These are phyloP conservation scores for Andrena bicolor DNA, from an alignment of 2,888 invertebrate genomes.

Conservation along the genomic window DNA sequence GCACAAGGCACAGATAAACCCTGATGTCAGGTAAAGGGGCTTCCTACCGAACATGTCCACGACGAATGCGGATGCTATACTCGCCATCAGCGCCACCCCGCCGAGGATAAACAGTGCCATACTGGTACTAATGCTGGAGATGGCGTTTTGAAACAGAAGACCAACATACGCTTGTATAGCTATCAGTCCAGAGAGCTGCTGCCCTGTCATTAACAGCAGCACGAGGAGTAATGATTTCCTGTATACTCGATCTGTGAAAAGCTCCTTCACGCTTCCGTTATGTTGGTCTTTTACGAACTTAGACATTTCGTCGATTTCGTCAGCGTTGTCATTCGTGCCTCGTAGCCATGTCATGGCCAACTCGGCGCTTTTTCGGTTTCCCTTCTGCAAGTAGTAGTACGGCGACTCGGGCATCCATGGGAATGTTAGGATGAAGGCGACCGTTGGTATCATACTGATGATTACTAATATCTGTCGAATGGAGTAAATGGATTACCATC, in stretches of 20 bases:
- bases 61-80: not conserved
- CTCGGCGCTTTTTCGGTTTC: constrained; percentile 9
- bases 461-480: constrained; percentile 33
- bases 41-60: constrained; percentile 62
- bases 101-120: constrained; percentile 37
- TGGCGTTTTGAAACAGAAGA: constrained; percentile 6
- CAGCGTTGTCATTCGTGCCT: not conserved
- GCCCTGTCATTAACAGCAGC: constrained; percentile 43
- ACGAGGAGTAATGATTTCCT: constrained; percentile 42
- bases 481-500: too few species aligned
- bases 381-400: constrained; percentile 55
- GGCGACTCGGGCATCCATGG: constrained; percentile 67
- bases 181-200: constrained; percentile 53
- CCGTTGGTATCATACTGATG: constrained; percentile 23
- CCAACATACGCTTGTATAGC: constrained; percentile 35
- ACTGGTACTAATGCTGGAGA: not conserved
- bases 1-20: constrained; percentile 22
- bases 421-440: constrained; percentile 33
- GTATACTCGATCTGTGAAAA: constrained; percentile 32
- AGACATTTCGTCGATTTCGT: constrained; percentile 39
- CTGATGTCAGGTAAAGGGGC: constrained; percentile 43
- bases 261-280: constrained; percentile 19
- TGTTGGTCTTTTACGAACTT: constrained; percentile 19
- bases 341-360: constrained; percentile 52
- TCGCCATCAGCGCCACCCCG: not conserved